Base-by-base conservation (phyloP, 2,113 vertebrate genomes). In the Scomber colias region DNA sequence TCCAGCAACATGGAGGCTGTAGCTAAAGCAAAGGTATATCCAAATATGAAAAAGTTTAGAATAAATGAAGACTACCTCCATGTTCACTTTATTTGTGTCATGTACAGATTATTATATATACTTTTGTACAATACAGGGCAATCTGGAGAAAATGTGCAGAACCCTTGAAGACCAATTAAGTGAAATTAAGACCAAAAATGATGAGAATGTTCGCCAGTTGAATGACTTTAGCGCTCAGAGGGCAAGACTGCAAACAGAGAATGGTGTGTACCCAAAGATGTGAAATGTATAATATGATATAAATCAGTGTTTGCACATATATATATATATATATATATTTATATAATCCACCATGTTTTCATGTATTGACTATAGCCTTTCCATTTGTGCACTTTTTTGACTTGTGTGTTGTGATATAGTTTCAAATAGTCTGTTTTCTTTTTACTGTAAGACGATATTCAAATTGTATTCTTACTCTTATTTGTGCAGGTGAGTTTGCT, bases 131-230 rank as follows among this genome's bases (percentile, higher is more conserved):
- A 44, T 77, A 21, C 9, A 98, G 97, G 93, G 92, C 74, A 97
- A 96, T 57, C 90, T 97, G 71, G 97, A 99, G 78, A 99, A 97
- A 92, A 95, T 97, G 92, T 96, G 96, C 24, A 93, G 95, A 17
- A 93, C 96, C 0, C 92, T 98, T 14, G 97, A 99, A 79, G 97
- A 99, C 73, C 97, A 98, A 12, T 76, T 97, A 19, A 97, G 94
- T 88, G 97, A 98, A 66, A 71, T 96, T 8, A 98, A 96, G 84
- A 48, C 92, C 49, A 90, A 92, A 71, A 90, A 91, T 88, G 91
- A 91, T 30, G 91, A 92, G 44, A 91, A 92, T 5, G 89, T 92
- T 49, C 88, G 91, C 31, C 90, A 92, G 53, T 71, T 92, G 4
- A 92, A 91, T 69, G 91, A 92, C 54, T 0, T 77, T 0, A 87